A percentile compares a stretch with the other conserved stretches of the same genome.
These are phyloP conservation scores for Rhagophthalmus giganteus DNA, from an alignment of 2,888 invertebrate genomes.

Conservation along the genomic window DNA sequence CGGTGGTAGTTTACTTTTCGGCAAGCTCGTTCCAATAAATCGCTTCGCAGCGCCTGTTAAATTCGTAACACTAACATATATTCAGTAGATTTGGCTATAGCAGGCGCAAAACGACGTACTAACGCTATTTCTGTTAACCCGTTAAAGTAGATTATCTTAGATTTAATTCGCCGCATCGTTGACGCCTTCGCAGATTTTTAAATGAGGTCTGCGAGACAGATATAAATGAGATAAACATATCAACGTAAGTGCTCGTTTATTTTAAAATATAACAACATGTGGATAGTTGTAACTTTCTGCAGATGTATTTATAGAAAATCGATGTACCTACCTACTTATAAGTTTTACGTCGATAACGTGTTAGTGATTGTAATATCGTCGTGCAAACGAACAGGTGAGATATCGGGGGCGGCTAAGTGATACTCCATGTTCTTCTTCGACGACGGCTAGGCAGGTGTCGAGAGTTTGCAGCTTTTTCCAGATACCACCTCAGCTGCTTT, in stretches of 20 bases:
- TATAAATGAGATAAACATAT: conserved; percentile 27
- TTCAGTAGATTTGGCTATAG: conserved; percentile 28
- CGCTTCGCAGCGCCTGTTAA: conserved; percentile 42
- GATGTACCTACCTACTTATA: conserved; percentile 13
- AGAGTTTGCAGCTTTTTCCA: conserved; percentile 22
- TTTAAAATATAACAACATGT: conserved; percentile 22
- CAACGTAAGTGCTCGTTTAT: conserved; percentile 22
- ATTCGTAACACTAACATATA: conserved; percentile 37
- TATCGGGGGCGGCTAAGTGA: conserved; percentile 46
- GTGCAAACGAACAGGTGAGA: conserved; percentile 33
- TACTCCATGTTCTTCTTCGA: conserved; percentile 42
- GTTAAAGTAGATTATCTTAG: conserved; percentile 21
- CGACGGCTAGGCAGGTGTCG: conserved; percentile 37
- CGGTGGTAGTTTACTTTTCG: conserved; percentile 46
- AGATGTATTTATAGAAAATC: conserved; percentile 25
- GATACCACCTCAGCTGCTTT: conserved; percentile 22
- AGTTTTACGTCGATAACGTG: conserved; percentile 28
- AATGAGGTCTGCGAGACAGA: conserved; percentile 17
- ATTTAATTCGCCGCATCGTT: conserved; percentile 18
- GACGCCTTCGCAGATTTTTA: conserved; percentile 25
- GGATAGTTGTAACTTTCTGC: conserved; percentile 17
- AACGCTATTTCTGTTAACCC: conserved; percentile 29
- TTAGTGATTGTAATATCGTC: conserved; percentile 36
- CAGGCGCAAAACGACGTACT: conserved; percentile 18
- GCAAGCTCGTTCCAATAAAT: conserved; percentile 47